Base-by-base conservation (phyloP, 2,888 invertebrate genomes). In the Apamea monoglypha region DNA sequence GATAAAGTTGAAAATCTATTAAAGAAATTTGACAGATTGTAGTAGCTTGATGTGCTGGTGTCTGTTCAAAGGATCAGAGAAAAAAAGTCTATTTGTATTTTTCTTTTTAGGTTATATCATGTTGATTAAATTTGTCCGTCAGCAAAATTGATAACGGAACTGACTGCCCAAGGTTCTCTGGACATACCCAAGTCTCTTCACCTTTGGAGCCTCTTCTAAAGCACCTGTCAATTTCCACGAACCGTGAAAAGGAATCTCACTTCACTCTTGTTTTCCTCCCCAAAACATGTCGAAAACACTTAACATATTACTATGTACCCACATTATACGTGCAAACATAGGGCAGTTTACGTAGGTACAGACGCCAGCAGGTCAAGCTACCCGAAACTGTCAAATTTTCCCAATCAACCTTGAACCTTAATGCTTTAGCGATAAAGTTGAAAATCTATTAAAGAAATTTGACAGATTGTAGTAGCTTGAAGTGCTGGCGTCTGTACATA, bases 261-360 rank as follows among this genome's bases (percentile, higher is more conserved):
- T 40, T 32, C 50, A 18, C n/a, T 4, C 67, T 44, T 78, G 63
- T 81, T 67, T 67, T 50, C n/a, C 5, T 29, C 10, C n/a, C 56
- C 25, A 36, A 73, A 87, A 76, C 64, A 83, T 18, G 69, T 70
- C 69, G n/a, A 66, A 87, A 78, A 74, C 84, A 87, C 84, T 79
- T 83, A 83, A 59, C 72, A 53, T 74, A 72, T 75, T 73, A 78
- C 84, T 69, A 50, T n/a, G 44, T 66, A 36, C 66, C 3, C 64
- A 73, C 50, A 63, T 61, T 47, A 67, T 6, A 73, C 25, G 44
- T 66, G 70, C 56, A 84, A 84, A 87, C 53, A 80, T 47, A 61
- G 50, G 66, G 50, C 40, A 63, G 78, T 79, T 71, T 47, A 44
- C 69, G 21, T n/a, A 40, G 3, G 44, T 25, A 74, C 44, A 12